Evolutionary conservation across 2,888 invertebrate genomes (phyloP), one percentile per base, ranked within the genome.

Genomic region (Melolontha melolontha): DNA sequence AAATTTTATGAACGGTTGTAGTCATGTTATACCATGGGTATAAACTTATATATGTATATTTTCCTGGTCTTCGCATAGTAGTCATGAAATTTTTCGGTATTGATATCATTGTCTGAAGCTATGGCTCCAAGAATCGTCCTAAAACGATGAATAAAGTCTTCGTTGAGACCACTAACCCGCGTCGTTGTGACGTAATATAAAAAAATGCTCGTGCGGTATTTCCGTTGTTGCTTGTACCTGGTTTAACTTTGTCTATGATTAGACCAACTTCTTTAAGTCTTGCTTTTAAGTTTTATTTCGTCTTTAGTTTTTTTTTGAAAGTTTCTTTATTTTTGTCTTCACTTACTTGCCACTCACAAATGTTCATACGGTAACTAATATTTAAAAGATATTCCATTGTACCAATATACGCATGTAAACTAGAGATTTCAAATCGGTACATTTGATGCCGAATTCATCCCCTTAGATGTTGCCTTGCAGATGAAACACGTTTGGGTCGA

Each of bases 221-320:
- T 39, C 55, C 40, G 14, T 34, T 39, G 17, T 55, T 55, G 55
- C 55, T 55, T 12, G 55, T 55, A 34, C 55, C 40, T 55, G 55
- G 40, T 17, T 55, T 55, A 12, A 55, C 55, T 55, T 55, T 39
- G 40, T 55, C 55, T 55, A 39, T 55, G 14, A 55, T 55, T 5
- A 55, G 55, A 40, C 55, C 40, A 11, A 55, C 41, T 55, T 55
- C 55, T 55, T 40, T 55, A 17, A 40, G 2, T 55, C 29, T n/a
- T n/a, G n/a, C n/a, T n/a, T n/a, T n/a, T 39, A n/a, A 5, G n/a
- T 14, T n/a, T 41, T 7, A 27, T 50, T 12, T 50, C 27, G 50
- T 22, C 50, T 22, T 11, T 50, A 22, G 16, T 14, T 50, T 50
- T 50, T 27, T 50, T n/a, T n/a, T n/a, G n/a, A n/a, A n/a, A n/a